These are phyloP conservation scores for Cheilosia variabilis DNA, from an alignment of 2,888 invertebrate genomes.

Conservation along the genomic window DNA sequence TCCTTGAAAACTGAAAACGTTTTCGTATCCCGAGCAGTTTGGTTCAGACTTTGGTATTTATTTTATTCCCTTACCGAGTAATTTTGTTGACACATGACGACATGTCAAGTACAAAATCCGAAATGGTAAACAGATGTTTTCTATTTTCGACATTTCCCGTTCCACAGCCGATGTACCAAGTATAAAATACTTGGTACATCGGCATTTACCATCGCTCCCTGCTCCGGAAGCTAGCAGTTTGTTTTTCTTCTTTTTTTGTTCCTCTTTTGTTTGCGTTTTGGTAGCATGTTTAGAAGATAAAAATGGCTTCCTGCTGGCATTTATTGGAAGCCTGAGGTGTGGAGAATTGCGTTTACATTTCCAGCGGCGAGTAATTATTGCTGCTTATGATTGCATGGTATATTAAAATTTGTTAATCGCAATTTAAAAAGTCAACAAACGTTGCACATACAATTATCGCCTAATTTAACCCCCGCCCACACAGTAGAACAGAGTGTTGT, in stretches of 20 bases:
- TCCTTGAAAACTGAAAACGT: neutral
- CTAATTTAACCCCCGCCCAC: constrained; percentile 16
- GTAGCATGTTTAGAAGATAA: constrained; percentile 56
- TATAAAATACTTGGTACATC: neutral
- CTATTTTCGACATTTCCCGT: constrained; percentile 59
- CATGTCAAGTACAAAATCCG: constrained; percentile 66
- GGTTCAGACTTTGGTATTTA: constrained; percentile 12
- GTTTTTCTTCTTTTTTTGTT: neutral
- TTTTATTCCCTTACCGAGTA: constrained; percentile 24
- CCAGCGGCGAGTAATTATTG: constrained; percentile 9
- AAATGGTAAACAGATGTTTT: constrained; percentile 69
- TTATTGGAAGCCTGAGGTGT: constrained; percentile 42
- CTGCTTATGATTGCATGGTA: neutral
- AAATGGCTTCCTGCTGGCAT: constrained; percentile 43
- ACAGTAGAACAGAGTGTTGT: neutral
- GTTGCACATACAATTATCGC: constrained; percentile 4
- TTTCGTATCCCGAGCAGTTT: neutral
- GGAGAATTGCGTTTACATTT: constrained; percentile 6
- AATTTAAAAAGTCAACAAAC: constrained; percentile 8
- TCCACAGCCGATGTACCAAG: neutral
- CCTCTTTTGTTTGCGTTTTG: constrained; percentile 29
- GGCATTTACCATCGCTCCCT: constrained; percentile 20
- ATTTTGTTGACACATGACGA: constrained; percentile 59
- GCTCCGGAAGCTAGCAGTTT: constrained; percentile 49
- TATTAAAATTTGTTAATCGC: constrained; percentile 13